Conservation (phyloP, 1,140 invertebrate species). For the Formica exsecta region DNA sequence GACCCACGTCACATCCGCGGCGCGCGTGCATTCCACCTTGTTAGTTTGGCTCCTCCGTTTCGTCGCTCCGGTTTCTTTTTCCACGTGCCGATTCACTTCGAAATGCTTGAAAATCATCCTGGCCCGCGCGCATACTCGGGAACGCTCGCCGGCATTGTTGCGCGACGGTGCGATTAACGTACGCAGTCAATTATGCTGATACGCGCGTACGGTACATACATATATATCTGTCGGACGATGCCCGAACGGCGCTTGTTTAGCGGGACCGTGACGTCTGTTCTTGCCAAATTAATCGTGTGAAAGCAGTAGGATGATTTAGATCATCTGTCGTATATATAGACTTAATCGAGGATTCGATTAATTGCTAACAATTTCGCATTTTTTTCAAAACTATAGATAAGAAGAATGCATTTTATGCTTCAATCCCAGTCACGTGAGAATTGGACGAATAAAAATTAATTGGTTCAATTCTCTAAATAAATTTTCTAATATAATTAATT, state of each 20-base stretch:
- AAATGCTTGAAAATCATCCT: slow-evolving; percentile 67
- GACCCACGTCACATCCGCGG: slow-evolving; percentile 67
- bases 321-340: background rate
- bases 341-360: background rate
- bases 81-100: slow-evolving; percentile 61
- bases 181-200: slow-evolving; percentile 74
- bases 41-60: slow-evolving; percentile 69
- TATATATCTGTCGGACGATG: slow-evolving; percentile 57
- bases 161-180: slow-evolving; percentile 73
- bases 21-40: slow-evolving; percentile 70
- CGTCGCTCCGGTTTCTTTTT: slow-evolving; percentile 61
- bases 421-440: background rate
- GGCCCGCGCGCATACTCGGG: background rate
- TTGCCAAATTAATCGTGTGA: slow-evolving; percentile 32
- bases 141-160: slow-evolving; percentile 70
- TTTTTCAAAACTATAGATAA: background rate
- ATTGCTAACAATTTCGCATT: background rate
- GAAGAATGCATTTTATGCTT: background rate
- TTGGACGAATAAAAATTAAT: background rate
- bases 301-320: background rate
- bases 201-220: slow-evolving; percentile 40
- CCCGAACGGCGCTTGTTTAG: background rate
- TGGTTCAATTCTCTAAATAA: background rate
- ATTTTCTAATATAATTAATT: background rate
- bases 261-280: slow-evolving; percentile 17